Base-by-base conservation (phyloP, 2,113 vertebrate genomes). In the Elanoides forficatus region DNA sequence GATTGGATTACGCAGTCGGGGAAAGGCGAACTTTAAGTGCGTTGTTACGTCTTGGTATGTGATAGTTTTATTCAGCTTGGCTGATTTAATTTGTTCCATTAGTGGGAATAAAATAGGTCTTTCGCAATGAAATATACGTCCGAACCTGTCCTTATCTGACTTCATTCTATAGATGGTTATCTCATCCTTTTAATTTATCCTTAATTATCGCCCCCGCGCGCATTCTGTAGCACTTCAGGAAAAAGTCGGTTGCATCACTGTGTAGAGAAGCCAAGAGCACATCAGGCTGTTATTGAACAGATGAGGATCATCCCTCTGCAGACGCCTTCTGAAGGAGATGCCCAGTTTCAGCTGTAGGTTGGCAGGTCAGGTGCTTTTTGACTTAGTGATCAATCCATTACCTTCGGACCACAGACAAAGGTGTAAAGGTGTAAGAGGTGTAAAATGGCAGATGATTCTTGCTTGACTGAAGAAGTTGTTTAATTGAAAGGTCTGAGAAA, bases 1-100 rank as follows among this genome's bases (percentile, higher is more conserved):
- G 43, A 27, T 18, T 2, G 72, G 71, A 21, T 85, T 22, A 60
- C 6, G 3, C 78, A 55, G 10, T n/a, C 59, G 22, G 60, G 88
- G 72, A 79, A 56, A 60, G 32, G n/a, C 2, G 15, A 95, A 60
- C 50, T 85, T 84, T 36, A 60, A 95, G 91, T 62, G 84, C 30
- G 12, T 8, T 45, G 50, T 47, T 90, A 29, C 21, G 1, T 70
- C 67, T 90, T 81, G 84, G 55, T 60, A 50, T n/a, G 53, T 26
- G 50, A 47, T 40, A 48, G 84, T 87, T 97, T 96, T 93, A 94
- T 96, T 90, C 88, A 86, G 87, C 59, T 83, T 53, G 91, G 91
- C 85, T 96, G 92, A 88, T 67, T 93, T 91, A 40, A 83, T 85
- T 71, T 91, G 53, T 93, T 90, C 94, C 88, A 94, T 96, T 97